Conservation (phyloP, 1,140 invertebrate species). For the Oryctes rhinoceros region DNA sequence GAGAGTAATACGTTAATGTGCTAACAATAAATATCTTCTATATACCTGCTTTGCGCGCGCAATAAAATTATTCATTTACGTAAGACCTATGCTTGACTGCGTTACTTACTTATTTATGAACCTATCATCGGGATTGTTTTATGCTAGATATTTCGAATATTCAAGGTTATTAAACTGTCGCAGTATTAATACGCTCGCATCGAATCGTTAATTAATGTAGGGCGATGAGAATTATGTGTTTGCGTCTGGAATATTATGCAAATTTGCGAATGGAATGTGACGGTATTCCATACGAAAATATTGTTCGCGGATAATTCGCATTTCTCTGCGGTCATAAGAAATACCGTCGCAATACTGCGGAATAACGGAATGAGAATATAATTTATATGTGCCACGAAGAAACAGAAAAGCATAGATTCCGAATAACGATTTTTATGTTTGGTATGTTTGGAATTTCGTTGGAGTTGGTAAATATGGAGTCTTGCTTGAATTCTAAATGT, state of each 20-base stretch:
- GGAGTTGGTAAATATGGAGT: too few species aligned
- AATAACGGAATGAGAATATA: neutral
- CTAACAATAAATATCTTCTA: conserved; percentile 2
- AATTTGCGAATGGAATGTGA: neutral
- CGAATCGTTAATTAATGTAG: conserved; percentile 1
- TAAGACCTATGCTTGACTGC: neutral
- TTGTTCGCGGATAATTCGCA: neutral
- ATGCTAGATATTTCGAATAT: conserved; percentile 20
- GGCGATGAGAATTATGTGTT: conserved; percentile 17
- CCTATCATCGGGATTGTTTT: conserved; percentile 30
- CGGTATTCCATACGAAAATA: conserved; percentile 1
- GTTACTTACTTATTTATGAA: neutral
- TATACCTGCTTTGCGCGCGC: too few species aligned
- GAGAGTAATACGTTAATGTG: neutral
- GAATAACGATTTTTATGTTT: too few species aligned
- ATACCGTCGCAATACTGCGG: neutral
- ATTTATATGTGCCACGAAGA: neutral
- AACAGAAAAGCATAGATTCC: neutral
- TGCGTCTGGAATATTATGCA: neutral
- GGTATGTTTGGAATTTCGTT: too few species aligned
- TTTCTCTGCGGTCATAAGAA: neutral
- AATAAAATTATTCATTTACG: neutral
- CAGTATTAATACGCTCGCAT: conserved; percentile 15
- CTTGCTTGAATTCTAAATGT: too few species aligned
- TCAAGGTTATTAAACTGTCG: conserved; percentile 23